Evolutionary conservation across 2,888 invertebrate species (phyloP).

Genomic region (Heliconius erato): DNA sequence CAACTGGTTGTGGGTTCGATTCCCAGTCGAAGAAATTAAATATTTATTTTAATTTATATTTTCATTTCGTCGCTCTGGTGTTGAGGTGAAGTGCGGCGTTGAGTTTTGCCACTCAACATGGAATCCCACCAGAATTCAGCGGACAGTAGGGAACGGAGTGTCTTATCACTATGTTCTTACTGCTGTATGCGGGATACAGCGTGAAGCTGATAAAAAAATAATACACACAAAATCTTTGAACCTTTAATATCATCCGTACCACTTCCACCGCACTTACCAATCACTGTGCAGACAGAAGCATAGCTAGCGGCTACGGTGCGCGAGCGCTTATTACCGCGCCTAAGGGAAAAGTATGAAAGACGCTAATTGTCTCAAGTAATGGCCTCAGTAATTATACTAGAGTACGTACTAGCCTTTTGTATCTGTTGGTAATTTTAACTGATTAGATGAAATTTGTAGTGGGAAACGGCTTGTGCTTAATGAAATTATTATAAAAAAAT

Average conservation of each 20-base stretch:
- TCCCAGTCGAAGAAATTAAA: too few species aligned
- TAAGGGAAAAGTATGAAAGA: conserved; percentile 65
- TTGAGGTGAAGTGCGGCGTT: too few species aligned
- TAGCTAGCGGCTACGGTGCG: conserved; percentile 66
- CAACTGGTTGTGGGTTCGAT: too few species aligned
- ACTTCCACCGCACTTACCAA: not conserved
- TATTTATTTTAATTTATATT: too few species aligned
- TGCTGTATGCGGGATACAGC: too few species aligned
- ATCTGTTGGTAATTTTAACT: conserved; percentile 34
- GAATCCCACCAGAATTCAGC: too few species aligned
- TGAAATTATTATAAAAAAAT: not conserved
- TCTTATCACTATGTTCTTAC: too few species aligned
- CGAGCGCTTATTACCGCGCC: conserved; percentile 59
- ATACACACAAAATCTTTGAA: too few species aligned
- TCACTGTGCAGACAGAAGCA: conserved; percentile 45
- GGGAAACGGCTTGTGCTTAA: not conserved
- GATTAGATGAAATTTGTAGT: conserved; percentile 3
- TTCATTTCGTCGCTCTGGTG: too few species aligned
- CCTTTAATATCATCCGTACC: not conserved
- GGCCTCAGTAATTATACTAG: conserved; percentile 62
- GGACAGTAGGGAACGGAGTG: too few species aligned
- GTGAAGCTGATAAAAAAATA: too few species aligned
- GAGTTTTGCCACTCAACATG: too few species aligned
- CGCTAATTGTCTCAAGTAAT: conserved; percentile 74
- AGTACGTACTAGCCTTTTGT: not conserved